These are phyloP conservation scores for Haplochromis burtoni DNA, from an alignment of 2,113 vertebrate species.

Conservation along the genomic window DNA sequence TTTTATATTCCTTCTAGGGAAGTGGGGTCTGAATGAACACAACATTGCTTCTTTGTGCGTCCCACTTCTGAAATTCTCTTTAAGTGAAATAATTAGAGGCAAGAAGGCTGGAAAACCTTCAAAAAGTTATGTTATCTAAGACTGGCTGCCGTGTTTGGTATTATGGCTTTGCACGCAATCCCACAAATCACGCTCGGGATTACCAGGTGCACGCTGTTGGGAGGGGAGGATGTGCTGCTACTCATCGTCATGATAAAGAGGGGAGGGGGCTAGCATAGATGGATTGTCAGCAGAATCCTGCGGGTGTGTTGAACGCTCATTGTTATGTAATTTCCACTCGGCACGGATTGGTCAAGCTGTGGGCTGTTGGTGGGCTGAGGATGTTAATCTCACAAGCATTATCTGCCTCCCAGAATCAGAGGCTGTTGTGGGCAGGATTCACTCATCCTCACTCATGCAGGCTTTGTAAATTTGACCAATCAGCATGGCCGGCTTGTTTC, in stretches of 20 bases:
- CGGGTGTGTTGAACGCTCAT: constrained; percentile 20
- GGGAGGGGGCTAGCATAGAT: background rate
- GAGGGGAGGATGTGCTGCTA: background rate
- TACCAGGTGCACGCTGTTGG: constrained; percentile 13
- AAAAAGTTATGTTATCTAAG: constrained; percentile 26
- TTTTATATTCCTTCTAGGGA: background rate
- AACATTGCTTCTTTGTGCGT: background rate
- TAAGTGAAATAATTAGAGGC: background rate
- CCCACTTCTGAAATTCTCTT: background rate
- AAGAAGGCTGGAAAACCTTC: background rate
- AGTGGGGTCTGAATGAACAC: background rate
- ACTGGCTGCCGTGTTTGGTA: background rate
- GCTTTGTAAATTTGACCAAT: background rate
- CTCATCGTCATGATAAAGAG: constrained; percentile 8
- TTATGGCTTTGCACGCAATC: constrained; percentile 10
- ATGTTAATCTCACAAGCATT: constrained; percentile 51
- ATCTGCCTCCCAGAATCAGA: constrained; percentile 35
- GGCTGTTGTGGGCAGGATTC: constrained; percentile 19
- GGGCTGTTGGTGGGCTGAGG: constrained; percentile 48
- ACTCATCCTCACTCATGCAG: background rate
- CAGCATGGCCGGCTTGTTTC: background rate
- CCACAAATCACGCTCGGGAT: constrained; percentile 26
- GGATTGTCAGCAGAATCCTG: constrained; percentile 32
- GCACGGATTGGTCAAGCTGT: constrained; percentile 27
- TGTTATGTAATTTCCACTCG: constrained; percentile 58